Conservation (phyloP, 2,113 vertebrate genomes). For the Psettodes erumei region DNA sequence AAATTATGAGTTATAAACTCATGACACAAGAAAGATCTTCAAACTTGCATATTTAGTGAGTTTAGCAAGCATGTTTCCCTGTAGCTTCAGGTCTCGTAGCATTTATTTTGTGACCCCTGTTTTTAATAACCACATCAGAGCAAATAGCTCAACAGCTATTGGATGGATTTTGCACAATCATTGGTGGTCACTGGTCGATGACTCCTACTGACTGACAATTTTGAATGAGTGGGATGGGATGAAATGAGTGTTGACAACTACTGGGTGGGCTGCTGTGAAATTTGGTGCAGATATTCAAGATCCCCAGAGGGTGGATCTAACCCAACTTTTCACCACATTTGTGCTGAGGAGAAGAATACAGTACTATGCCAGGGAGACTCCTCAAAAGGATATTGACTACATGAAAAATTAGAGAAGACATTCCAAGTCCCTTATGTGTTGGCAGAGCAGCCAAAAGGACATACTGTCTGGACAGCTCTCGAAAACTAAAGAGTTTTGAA, state of each 20-base stretch:
- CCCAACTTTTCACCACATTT: background rate
- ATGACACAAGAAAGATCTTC: background rate
- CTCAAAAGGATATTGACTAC: constrained; percentile 28
- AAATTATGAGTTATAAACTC: background rate
- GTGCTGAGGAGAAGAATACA: background rate
- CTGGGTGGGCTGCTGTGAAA: too few relatives aligned
- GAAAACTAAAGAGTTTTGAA: constrained; percentile 54
- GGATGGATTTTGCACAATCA: background rate
- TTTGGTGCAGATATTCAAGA: background rate
- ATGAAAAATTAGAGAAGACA: constrained; percentile 32
- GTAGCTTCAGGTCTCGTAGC: background rate
- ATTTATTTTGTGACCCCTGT: background rate
- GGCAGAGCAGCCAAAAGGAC: constrained; percentile 31
- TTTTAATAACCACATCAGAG: background rate
- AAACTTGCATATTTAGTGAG: background rate
- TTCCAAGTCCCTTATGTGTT: constrained; percentile 12
- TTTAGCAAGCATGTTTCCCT: too few relatives aligned
- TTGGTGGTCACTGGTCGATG: background rate
- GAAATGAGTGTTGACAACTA: too few relatives aligned
- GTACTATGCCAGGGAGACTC: background rate
- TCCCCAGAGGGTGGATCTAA: background rate
- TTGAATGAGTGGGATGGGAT: too few relatives aligned
- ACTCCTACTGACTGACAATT: background rate
- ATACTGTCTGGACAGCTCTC: constrained; percentile 5
- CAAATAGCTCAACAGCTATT: background rate